These are phyloP conservation scores for Carassius carassius DNA, from an alignment of 2,113 vertebrate species.

Conservation along the genomic window DNA sequence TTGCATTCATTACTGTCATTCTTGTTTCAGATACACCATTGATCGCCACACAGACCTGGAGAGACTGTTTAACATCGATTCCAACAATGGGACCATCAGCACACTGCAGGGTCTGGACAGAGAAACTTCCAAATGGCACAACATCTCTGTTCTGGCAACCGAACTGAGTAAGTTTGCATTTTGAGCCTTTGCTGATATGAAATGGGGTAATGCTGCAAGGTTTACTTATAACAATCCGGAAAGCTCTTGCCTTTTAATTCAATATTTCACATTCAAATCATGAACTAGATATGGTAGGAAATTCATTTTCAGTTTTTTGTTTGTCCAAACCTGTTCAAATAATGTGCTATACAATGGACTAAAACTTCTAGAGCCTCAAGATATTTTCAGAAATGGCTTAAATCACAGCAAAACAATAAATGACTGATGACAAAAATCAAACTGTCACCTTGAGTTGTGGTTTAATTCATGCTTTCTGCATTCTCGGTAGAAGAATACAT, in stretches of 20 bases:
- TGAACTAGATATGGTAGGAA: neutral
- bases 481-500: conserved; percentile 10
- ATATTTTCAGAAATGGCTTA: conserved; percentile 8
- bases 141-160: conserved; percentile 90
- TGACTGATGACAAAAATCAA: conserved; percentile 38
- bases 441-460: conserved; percentile 15
- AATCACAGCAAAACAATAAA: conserved; percentile 21
- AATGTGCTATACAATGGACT: neutral
- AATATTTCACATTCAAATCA: conserved; percentile 4
- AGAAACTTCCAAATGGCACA: conserved; percentile 93
- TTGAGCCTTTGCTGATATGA: conserved; percentile 1
- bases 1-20: conserved; percentile 48
- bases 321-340: neutral
- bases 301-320: neutral
- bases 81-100: conserved; percentile 91
- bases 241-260: conserved; percentile 1
- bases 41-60: conserved; percentile 93
- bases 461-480: conserved; percentile 33
- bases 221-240: neutral
- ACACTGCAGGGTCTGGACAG: conserved; percentile 89
- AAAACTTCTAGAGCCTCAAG: conserved; percentile 17
- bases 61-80: conserved; percentile 88
- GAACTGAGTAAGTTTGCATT: conserved; percentile 86
- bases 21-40: conserved; percentile 86
- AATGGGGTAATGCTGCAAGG: neutral